Evolutionary conservation across 2,797 vertebrate genomes (phyloP).

Genomic region (Coregonus suidteri): DNA sequence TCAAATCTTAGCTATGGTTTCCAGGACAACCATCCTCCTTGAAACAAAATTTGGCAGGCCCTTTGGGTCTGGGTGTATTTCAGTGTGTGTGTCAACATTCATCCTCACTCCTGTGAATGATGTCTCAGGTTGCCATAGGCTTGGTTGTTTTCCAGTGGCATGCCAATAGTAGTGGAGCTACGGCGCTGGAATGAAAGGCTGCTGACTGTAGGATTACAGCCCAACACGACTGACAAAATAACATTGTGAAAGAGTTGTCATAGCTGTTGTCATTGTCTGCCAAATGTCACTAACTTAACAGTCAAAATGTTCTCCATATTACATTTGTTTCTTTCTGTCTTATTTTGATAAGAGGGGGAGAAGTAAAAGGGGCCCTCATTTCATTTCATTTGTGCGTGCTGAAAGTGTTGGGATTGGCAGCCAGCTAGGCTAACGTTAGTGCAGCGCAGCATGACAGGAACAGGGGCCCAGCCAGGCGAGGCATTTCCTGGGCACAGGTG

Average conservation of each 20-base stretch:
- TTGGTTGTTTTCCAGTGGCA: background rate
- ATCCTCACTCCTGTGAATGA: too few relatives aligned
- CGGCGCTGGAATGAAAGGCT: background rate
- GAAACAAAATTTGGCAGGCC: background rate
- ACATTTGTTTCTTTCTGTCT: background rate
- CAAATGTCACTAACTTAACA: background rate
- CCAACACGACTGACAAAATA: background rate
- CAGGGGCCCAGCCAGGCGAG: background rate
- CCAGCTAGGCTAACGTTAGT: background rate
- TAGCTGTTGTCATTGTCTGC: background rate
- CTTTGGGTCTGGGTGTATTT: background rate
- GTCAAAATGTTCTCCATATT: background rate
- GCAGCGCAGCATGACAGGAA: background rate
- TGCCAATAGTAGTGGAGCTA: background rate
- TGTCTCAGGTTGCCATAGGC: background rate
- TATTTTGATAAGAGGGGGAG: background rate
- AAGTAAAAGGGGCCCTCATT: background rate
- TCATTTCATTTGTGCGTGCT: background rate
- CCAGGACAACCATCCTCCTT: background rate
- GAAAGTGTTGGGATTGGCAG: background rate
- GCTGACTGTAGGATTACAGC: background rate
- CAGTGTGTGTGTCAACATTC: background rate
- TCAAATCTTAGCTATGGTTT: slow-evolving; percentile 1
- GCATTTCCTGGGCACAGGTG: slow-evolving; percentile 15
- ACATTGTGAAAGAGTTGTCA: background rate